A percentile compares a stretch with the other conserved stretches of the same genome.
Conservation (phyloP, 2,113 vertebrate species). For the Psophia crepitans region DNA sequence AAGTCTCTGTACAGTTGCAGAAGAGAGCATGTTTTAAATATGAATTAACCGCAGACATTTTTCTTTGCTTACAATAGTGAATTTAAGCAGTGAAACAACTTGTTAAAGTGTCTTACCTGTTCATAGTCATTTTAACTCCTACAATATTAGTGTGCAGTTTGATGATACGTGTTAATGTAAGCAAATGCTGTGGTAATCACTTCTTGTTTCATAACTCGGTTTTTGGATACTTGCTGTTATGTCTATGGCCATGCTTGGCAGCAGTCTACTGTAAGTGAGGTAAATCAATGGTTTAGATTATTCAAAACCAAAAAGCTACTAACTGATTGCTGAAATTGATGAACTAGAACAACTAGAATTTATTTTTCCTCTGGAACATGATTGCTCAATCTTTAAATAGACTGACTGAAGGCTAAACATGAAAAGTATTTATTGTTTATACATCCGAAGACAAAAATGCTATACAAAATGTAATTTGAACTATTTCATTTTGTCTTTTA, state of each 20-base stretch:
- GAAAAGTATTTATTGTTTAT: not conserved
- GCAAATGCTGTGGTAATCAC: not conserved
- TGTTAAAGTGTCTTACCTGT: not conserved
- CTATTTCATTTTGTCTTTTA: conserved; percentile 27
- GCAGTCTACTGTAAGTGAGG: not conserved
- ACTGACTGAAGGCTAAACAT: not conserved
- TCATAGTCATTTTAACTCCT: not conserved
- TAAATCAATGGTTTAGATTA: not conserved
- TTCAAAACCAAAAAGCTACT: not conserved
- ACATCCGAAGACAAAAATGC: not conserved
- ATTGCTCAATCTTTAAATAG: not conserved
- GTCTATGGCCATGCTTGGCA: not conserved
- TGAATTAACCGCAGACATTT: not conserved
- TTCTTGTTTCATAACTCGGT: not conserved
- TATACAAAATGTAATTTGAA: not conserved
- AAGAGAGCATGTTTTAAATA: not conserved
- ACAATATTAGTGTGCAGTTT: not conserved
- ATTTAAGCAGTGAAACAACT: not conserved
- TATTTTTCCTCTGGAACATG: not conserved
- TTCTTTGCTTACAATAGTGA: not conserved
- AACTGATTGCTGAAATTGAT: not conserved
- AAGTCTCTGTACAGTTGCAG: not conserved
- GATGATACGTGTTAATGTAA: not conserved
- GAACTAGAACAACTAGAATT: not conserved
- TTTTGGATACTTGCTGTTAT: not conserved